Conservation (phyloP, 2,113 vertebrate genomes). For the Pteruthius melanotis region DNA sequence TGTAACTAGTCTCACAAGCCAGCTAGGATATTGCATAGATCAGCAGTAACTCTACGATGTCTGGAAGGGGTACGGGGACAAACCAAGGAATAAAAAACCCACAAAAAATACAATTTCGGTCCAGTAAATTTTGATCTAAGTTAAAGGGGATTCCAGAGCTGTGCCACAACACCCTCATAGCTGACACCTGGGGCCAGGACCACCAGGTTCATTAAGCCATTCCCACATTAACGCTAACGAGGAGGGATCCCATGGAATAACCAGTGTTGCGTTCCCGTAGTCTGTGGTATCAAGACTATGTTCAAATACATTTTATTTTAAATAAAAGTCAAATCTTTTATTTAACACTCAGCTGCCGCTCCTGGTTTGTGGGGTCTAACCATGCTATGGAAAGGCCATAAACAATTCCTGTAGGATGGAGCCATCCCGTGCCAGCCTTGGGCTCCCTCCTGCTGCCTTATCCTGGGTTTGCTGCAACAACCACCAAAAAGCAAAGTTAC, state of each 20-base stretch:
- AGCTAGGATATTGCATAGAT: slow-evolving; percentile 65
- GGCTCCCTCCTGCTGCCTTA: not conserved
- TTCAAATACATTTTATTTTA: slow-evolving; percentile 86
- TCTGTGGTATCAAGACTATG: slow-evolving; percentile 67
- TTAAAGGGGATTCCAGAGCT: slow-evolving; percentile 62
- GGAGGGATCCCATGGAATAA: slow-evolving; percentile 22
- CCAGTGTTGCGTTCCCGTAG: slow-evolving; percentile 51
- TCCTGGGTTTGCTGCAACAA: not conserved
- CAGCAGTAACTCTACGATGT: slow-evolving; percentile 62
- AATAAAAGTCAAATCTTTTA: slow-evolving; percentile 83
- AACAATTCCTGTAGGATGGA: not conserved
- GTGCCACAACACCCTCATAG: slow-evolving; percentile 29
- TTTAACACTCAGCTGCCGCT: slow-evolving; percentile 61
- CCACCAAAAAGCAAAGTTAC: accelerated
- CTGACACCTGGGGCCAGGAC: not conserved
- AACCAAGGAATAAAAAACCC: not conserved
- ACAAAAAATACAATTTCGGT: not conserved
- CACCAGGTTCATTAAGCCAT: not conserved
- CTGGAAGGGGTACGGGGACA: slow-evolving; percentile 55
- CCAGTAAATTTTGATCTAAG: slow-evolving; percentile 53
- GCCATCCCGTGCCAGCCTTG: not conserved
- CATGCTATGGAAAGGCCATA: not conserved
- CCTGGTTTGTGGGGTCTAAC: not conserved
- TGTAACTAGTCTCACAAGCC: slow-evolving; percentile 71
- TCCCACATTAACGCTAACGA: not conserved